Percentiles rank a stretch among this genome's conserved stretches.
phyloP scores from a whole-genome alignment of 2,888 invertebrate genomes.

The Chalcis sispes region DNA sequence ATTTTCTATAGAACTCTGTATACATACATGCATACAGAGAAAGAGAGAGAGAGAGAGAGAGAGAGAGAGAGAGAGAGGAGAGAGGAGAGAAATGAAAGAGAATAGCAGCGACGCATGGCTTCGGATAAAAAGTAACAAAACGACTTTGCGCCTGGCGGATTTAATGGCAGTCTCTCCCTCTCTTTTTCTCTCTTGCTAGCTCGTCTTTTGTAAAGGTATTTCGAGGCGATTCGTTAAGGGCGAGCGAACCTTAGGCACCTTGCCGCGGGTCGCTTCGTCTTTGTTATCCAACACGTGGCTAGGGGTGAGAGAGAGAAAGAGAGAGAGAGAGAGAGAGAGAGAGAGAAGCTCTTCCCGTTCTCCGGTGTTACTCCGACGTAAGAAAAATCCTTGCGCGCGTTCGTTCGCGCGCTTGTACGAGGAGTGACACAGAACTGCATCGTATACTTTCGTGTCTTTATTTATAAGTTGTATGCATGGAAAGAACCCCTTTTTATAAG shows the following conservation, averaged over 20 bases:
- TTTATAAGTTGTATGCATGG: background rate
- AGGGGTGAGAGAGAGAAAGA: constrained; percentile 58
- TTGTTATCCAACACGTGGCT: constrained; percentile 74
- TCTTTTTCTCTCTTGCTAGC: constrained; percentile 55
- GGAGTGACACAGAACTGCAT: constrained; percentile 18
- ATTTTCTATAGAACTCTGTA: constrained; percentile 49
- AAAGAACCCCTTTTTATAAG: constrained; percentile 39
- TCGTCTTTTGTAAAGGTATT: constrained; percentile 64
- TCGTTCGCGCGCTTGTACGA: constrained; percentile 15
- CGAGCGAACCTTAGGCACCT: constrained; percentile 68
- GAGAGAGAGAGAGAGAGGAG: background rate
- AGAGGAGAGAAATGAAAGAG: no score
- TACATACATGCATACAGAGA: constrained; percentile 47
- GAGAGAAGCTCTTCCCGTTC: constrained; percentile 3
- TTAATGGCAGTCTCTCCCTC: constrained; percentile 63
- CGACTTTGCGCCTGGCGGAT: constrained; percentile 69
- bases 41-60: background rate
- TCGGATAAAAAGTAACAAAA: constrained; percentile 70
- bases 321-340: no score
- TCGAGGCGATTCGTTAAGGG: constrained; percentile 62
- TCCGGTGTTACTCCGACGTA: no score
- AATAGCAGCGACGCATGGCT: constrained; percentile 23
- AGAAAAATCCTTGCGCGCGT: no score
- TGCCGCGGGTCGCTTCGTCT: constrained; percentile 63
- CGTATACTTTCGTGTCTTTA: background rate